Evolutionary conservation across 2,888 invertebrate species (phyloP).

Genomic region (Coronaproctus castanopsis): DNA sequence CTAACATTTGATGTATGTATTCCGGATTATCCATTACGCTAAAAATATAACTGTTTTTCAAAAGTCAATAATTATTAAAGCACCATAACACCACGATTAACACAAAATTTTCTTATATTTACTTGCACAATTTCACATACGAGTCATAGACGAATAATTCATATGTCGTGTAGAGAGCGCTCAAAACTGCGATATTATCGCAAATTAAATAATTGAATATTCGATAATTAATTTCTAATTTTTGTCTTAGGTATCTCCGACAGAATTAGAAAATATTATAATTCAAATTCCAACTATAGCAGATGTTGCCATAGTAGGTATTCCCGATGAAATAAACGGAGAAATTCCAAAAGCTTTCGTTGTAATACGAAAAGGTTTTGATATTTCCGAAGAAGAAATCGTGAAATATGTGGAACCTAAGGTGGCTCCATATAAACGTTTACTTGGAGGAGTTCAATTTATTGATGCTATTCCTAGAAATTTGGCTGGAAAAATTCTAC

Average conservation of each 20-base stretch:
- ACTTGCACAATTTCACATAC: no score
- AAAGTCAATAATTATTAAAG: slow-evolving; percentile 1
- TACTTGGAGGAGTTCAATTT: slow-evolving; percentile 30
- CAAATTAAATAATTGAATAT: no score
- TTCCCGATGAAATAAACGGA: slow-evolving; percentile 47
- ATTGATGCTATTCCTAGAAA: slow-evolving; percentile 25
- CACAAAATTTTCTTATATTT: neutral
- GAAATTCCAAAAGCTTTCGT: slow-evolving; percentile 56
- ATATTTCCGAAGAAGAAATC: slow-evolving; percentile 36
- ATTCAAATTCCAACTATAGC: slow-evolving; percentile 47
- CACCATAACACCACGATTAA: neutral
- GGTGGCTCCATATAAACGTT: slow-evolving; percentile 29
- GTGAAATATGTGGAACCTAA: slow-evolving; percentile 33
- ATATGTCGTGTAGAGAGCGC: no score
- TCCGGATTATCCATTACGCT: slow-evolving; percentile 69
- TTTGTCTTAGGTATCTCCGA: slow-evolving; percentile 67
- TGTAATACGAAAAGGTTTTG: slow-evolving; percentile 36
- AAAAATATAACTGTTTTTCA: no score
- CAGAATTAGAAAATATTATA: slow-evolving; percentile 58
- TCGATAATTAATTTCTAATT: no score
- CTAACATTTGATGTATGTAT: slow-evolving; percentile 60
- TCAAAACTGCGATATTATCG: no score
- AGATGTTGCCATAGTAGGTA: slow-evolving; percentile 60
- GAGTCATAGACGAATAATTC: no score
- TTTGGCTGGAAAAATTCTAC: slow-evolving; percentile 23